Percentiles rank a stretch among this genome's conserved stretches.
phyloP scores from a whole-genome alignment of 2,888 invertebrate genomes.

The Amaurobius ferox region DNA sequence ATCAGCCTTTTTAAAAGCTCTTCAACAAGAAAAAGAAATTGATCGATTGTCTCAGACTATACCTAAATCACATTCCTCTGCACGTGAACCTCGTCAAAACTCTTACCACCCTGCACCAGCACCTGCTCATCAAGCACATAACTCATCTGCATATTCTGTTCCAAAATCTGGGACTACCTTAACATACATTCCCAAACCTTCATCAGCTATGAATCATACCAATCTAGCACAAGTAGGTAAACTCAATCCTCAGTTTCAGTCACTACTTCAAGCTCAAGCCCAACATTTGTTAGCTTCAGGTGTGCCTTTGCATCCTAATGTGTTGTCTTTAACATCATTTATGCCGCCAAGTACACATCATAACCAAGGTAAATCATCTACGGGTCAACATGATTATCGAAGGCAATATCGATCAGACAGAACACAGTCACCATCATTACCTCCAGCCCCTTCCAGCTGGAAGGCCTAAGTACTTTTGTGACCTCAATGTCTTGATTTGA shows the following conservation, averaged over 20 bases:
- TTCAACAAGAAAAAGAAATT: constrained; percentile 98
- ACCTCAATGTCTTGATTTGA: not conserved
- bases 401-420: constrained; percentile 97
- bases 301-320: constrained; percentile 86
- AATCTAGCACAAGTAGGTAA: constrained; percentile 74
- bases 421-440: constrained; percentile 83
- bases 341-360: constrained; percentile 79
- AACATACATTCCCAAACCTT: constrained; percentile 52
- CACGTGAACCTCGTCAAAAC: constrained; percentile 1
- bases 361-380: constrained; percentile 75
- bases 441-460: constrained; percentile 72
- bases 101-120: constrained; percentile 19
- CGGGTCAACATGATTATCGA: constrained; percentile 81
- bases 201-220: constrained; percentile 75
- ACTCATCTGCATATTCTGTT: constrained; percentile 32
- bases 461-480: constrained; percentile 58
- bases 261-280: constrained; percentile 73
- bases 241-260: constrained; percentile 73
- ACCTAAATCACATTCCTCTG: constrained; percentile 52
- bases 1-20: constrained; percentile 97
- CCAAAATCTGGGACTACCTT: constrained; percentile 42
- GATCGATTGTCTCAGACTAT: constrained; percentile 83
- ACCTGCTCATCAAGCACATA: constrained; percentile 40
- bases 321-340: constrained; percentile 86
- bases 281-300: constrained; percentile 83